These are phyloP conservation scores for Idaea straminata DNA, from an alignment of 2,888 invertebrate genomes.

Conservation along the genomic window DNA sequence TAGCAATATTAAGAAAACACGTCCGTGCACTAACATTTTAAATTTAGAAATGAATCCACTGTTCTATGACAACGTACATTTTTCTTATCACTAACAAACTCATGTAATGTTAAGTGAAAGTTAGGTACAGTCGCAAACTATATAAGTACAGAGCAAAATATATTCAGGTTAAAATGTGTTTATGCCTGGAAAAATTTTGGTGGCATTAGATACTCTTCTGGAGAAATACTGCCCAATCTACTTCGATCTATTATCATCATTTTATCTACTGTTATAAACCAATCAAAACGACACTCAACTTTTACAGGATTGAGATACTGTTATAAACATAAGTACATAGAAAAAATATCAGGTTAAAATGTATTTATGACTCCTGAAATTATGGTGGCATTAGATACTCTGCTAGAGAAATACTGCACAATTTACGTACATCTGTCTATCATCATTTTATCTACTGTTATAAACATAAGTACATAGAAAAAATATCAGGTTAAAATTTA, in stretches of 20 bases:
- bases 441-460: too few relatives aligned
- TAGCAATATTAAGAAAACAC: constrained; percentile 12
- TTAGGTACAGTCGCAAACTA: neutral
- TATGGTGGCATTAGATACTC: neutral
- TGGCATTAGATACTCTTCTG: too few relatives aligned
- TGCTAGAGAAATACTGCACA: neutral
- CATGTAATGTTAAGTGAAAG: constrained; percentile 10
- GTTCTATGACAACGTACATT: neutral
- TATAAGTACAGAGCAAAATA: neutral
- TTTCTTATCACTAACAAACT: neutral
- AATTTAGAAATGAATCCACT: constrained; percentile 13
- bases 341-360: too few relatives aligned
- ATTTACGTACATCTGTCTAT: neutral
- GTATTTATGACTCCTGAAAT: too few relatives aligned
- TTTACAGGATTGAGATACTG: too few relatives aligned
- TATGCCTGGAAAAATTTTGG: neutral
- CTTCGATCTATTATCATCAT: too few relatives aligned
- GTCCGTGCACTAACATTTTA: constrained; percentile 16
- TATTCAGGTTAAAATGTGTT: neutral
- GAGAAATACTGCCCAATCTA: too few relatives aligned
- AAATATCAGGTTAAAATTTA: too few relatives aligned
- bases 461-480: too few relatives aligned
- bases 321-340: too few relatives aligned
- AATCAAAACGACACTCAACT: too few relatives aligned
- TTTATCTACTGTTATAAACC: too few relatives aligned